Evolutionary conservation across 2,797 vertebrate genomes (phyloP), one percentile per base, ranked within the genome.

Genomic region (Pelochelys cantorii): DNA sequence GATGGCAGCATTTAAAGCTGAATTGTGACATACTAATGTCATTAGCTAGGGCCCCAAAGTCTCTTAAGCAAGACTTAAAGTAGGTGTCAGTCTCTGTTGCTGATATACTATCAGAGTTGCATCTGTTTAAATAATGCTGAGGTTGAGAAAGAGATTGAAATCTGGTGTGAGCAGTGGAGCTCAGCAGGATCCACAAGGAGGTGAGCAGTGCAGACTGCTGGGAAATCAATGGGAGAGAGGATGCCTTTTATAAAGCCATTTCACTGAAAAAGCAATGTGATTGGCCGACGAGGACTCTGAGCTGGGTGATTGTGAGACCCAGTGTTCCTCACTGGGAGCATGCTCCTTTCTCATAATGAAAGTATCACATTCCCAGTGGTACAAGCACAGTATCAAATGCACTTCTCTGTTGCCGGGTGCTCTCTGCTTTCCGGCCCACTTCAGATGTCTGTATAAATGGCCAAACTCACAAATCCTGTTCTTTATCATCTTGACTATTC

Each of bases 171-270:
- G 56, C 42, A 20, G 54, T 65, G 42, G 60, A 92, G 85, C 42
- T 60, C 80, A 65, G 78, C 81, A 75, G 91, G 29, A 71, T 68
- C 31, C 7, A 77, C 42, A 52, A 17, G 13, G 4, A 48, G 42
- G 7, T 85, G 84, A 89, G 90, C 94, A 92, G 87, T 54, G 80
- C 2, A 1, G 52, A 59, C 79, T 80, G 87, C 80, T 87, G 34
- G 85, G 84, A 94, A 95, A 95, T 92, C 88, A 93, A 89, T 85
- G 84, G 88, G 84, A 90, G 79, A 83, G 48, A 89, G 84, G 90
- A 11, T 90, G 85, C 71, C 1, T 54, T 93, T 93, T 92, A 92
- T 86, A 93, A 89, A 95, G 79, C 52, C 87, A 78, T 82, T 95
- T 86, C 90, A 89, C 88, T 10, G 42, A 93, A 82, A 90, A 94